Evolutionary conservation across 1,140 invertebrate genomes (phyloP), one percentile per base, ranked within the genome.

Genomic region (Xylocopa sonorina): DNA sequence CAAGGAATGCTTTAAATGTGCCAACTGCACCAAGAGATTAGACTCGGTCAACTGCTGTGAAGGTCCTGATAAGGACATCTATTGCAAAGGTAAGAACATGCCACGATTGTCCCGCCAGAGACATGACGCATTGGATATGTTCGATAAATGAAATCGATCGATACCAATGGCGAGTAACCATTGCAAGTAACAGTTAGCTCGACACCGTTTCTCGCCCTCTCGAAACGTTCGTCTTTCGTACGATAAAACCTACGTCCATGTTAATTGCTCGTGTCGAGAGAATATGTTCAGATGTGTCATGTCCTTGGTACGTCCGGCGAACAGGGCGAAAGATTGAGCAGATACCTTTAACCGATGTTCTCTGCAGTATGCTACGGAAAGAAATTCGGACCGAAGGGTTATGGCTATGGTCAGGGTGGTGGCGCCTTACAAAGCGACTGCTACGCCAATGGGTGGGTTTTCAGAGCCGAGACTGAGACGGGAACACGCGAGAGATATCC

Each of bases 1-100:
- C 95, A 98, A 95, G 94, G 96, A 97, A 94, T 99, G 98, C 94
- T 99, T 98, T 96, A 98, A 98, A 94, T 98, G 98, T 94, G 97
- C 94, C 89, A 95, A 95, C 87, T 99, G 99, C 94, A 95, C 95
- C 90, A 99, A 99, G 94, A 95, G 97, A 93, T 95, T 99, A 93
- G 99, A 99, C 94, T 99, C 98, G 78, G 96, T 98, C 85, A 98
- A 97, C 93, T 97, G 97, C 94, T 98, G 97, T 92, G 98, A 99
- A 93, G 97, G 96, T 89, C 97, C 98, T 87, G 98, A 99, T 91
- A 98, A 97, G 93, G 97, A 99, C 92, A 97, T 99, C 93, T 99
- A 98, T 94, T 99, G 99, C 94, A 98, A 98, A 97, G 97, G 97
- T 98, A 94, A 92, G 94, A 89, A 57, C 34, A 38, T 27, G 27